Evolutionary conservation across 2,113 vertebrate genomes (phyloP).

Genomic region (Holacanthus passer): DNA sequence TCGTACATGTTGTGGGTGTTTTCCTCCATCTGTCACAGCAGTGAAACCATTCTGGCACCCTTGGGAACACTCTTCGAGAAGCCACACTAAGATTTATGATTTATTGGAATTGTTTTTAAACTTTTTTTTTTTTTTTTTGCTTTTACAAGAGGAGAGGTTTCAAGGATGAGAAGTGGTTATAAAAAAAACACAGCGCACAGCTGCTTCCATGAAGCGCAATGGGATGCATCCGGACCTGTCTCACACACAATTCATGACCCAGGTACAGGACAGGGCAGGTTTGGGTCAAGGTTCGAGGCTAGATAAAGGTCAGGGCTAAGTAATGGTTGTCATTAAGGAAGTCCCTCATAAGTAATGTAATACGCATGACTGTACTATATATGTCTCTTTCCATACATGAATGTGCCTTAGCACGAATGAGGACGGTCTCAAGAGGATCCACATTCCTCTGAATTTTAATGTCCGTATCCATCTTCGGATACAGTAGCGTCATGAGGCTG

Average conservation of each 20-base stretch:
- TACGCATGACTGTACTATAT: not conserved
- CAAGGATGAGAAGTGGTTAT: not conserved
- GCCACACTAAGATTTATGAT: not conserved
- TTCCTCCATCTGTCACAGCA: not conserved
- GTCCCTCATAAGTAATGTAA: constrained; percentile 27
- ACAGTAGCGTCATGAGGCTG: constrained; percentile 40
- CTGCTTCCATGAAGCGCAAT: not conserved
- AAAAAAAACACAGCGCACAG: not conserved
- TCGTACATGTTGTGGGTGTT: not conserved
- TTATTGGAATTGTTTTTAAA: not conserved
- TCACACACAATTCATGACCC: not conserved
- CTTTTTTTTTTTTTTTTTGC: not conserved
- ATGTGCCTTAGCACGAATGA: constrained; percentile 6
- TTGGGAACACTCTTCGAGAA: not conserved
- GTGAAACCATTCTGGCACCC: not conserved
- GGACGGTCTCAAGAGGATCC: constrained; percentile 23
- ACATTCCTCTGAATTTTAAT: constrained; percentile 51
- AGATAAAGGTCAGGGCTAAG: constrained; percentile 25
- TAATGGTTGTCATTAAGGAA: constrained; percentile 38
- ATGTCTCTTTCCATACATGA: constrained; percentile 14
- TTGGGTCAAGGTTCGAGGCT: constrained; percentile 12
- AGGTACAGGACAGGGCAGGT: not conserved
- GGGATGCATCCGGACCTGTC: not conserved
- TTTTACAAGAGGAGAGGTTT: not conserved
- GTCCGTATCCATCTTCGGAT: constrained; percentile 49